Percentiles rank a stretch among this genome's conserved stretches.
Evolutionary conservation across 2,797 vertebrate genomes (phyloP).

Genomic region (Staurois parvus): DNA sequence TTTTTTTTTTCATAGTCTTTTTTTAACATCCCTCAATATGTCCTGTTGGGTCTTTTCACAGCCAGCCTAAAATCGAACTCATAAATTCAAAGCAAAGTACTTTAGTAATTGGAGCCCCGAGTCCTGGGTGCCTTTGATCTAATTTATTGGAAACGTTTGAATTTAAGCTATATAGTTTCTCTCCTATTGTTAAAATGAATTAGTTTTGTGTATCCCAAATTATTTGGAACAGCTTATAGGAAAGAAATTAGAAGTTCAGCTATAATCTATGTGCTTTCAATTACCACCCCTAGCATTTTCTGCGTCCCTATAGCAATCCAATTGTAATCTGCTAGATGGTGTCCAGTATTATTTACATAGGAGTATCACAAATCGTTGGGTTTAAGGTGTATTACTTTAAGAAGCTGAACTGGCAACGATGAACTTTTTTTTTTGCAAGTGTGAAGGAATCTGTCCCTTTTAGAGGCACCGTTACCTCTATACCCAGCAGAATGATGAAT

Average conservation of each 20-base stretch:
- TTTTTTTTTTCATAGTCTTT: constrained; percentile 32
- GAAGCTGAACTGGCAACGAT: not conserved
- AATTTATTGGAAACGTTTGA: constrained; percentile 60
- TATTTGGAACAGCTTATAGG: constrained; percentile 57
- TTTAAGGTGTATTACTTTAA: constrained; percentile 24
- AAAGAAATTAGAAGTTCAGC: constrained; percentile 39
- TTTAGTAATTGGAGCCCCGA: constrained; percentile 60
- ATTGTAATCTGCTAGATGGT: constrained; percentile 33
- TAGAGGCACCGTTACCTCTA: constrained; percentile 44
- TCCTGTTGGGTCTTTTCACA: constrained; percentile 59
- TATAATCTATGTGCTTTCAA: constrained; percentile 53
- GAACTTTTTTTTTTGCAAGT: not conserved
- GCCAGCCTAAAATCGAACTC: constrained; percentile 56
- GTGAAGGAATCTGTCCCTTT: constrained; percentile 40
- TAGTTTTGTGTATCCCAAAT: constrained; percentile 61
- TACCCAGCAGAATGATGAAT: constrained; percentile 47
- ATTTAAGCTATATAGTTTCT: constrained; percentile 62
- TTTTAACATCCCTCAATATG: constrained; percentile 57
- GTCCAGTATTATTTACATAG: constrained; percentile 26
- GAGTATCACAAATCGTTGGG: constrained; percentile 27
- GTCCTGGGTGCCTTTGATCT: constrained; percentile 57
- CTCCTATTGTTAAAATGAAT: constrained; percentile 62
- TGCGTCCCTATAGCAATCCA: not conserved
- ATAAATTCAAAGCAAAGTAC: constrained; percentile 59
- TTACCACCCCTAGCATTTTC: constrained; percentile 17